phyloP scores from a whole-genome alignment of 2,888 invertebrate species.

The Dyspetes luteomarginatus region DNA sequence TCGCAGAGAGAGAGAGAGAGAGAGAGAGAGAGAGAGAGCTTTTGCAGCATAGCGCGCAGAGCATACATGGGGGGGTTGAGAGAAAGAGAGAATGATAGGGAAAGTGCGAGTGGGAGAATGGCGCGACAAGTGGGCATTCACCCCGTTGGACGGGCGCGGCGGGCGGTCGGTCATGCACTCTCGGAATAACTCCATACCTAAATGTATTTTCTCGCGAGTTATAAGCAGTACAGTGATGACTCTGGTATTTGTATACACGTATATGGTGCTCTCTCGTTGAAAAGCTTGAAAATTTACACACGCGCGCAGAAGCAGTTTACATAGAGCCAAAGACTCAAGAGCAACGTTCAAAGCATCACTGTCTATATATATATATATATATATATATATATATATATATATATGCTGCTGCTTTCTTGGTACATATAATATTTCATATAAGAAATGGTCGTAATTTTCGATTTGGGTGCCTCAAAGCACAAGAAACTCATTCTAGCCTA shows the following conservation, averaged over 20 bases:
- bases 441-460: too few relatives aligned
- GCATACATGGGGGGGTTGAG: too few relatives aligned
- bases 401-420: too few relatives aligned
- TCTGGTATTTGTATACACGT: too few relatives aligned
- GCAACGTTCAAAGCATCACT: constrained; percentile 51
- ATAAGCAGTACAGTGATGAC: constrained; percentile 74
- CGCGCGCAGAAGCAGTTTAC: constrained; percentile 64
- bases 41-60: too few relatives aligned
- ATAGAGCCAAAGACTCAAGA: constrained; percentile 59
- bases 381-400: constrained; percentile 40
- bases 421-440: too few relatives aligned
- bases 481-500: too few relatives aligned
- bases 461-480: too few relatives aligned
- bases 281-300: constrained; percentile 34
- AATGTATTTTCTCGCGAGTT: constrained; percentile 76
- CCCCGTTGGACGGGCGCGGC: too few relatives aligned
- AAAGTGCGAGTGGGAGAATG: constrained; percentile 51
- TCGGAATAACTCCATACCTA: constrained; percentile 81
- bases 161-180: too few relatives aligned
- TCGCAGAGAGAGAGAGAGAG: constrained; percentile 23
- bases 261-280: constrained; percentile 20
- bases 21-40: constrained; percentile 36
- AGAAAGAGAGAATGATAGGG: constrained; percentile 7
- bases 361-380: constrained; percentile 33
- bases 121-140: constrained; percentile 78